phyloP scores from a whole-genome alignment of 2,113 vertebrate species.

The Scomber japonicus region DNA sequence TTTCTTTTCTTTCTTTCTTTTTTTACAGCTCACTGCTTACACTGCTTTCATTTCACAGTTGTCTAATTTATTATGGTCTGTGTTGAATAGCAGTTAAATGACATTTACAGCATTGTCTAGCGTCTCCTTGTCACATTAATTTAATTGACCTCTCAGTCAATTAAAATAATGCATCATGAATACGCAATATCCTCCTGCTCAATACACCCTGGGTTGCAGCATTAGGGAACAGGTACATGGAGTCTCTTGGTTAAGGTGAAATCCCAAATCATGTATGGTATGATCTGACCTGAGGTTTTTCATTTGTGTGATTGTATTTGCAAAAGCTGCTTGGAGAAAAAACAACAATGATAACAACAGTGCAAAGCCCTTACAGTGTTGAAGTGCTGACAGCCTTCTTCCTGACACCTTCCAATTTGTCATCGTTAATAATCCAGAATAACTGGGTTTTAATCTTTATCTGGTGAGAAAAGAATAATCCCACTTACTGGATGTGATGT shows the following conservation, averaged over 20 bases:
- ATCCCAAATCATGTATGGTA: slow-evolving; percentile 17
- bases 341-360: not conserved
- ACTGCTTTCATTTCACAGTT: slow-evolving; percentile 63
- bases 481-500: slow-evolving; percentile 2
- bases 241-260: slow-evolving; percentile 19
- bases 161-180: slow-evolving; percentile 61
- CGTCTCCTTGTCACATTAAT: slow-evolving; percentile 66
- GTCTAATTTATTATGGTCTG: slow-evolving; percentile 59
- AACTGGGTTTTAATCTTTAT: slow-evolving; percentile 19
- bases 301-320: slow-evolving; percentile 55
- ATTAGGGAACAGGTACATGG: slow-evolving; percentile 14
- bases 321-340: slow-evolving; percentile 37
- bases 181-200: slow-evolving; percentile 45
- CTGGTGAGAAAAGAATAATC: slow-evolving; percentile 9
- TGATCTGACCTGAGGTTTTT: slow-evolving; percentile 51
- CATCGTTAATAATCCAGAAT: slow-evolving; percentile 47
- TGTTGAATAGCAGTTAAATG: slow-evolving; percentile 60
- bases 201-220: slow-evolving; percentile 22
- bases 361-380: slow-evolving; percentile 8
- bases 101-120: slow-evolving; percentile 69
- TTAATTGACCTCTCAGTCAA: slow-evolving; percentile 71
- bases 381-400: slow-evolving; percentile 45
- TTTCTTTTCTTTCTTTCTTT: not conserved
- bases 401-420: slow-evolving; percentile 34
- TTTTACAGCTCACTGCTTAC: slow-evolving; percentile 36